Evolutionary conservation across 2,113 vertebrate genomes (phyloP), one percentile per base, ranked within the genome.

Genomic region (Narcine bancroftii): DNA sequence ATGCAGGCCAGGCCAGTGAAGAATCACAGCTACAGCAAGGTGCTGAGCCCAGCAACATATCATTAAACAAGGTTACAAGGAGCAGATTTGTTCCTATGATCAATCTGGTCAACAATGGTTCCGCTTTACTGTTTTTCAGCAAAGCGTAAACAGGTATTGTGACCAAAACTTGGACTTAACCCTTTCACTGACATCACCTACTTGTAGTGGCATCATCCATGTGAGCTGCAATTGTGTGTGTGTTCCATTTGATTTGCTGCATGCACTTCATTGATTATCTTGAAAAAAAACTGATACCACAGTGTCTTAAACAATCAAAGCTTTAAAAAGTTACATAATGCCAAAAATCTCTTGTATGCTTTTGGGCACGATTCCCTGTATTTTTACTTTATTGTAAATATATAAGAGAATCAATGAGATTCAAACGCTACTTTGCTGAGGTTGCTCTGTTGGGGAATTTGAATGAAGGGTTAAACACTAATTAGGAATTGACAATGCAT

Each of bases 31-130:
- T 95, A 93, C 95, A 94, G 96, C 96, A 95, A 97, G 96, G 96
- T 96, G 96, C 96, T 95, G 96, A 97, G 96, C 96, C 96, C 95
- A 95, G 96, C 96, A 96, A 97, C 97, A 96, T 97, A 97, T 97
- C 97, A 97, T 97, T 97, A 97, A 97, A 97, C 97, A 98, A 98
- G 97, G 97, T 97, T 97, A 97, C 96, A 96, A 95, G 95, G 94
- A 89, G 95, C 96, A 96, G 96, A 96, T 97, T 96, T 96, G 96
- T 96, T 95, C 95, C 96, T 95, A 94, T 96, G 96, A 97, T 97
- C 97, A 97, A 96, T 96, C 95, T 96, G 95, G 95, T 96, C 96
- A 96, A 96, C 95, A 96, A 95, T 94, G 92, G 94, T 94, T 96
- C 96, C 95, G 95, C 95, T 95, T 95, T 93, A 6, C 94, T 95